Evolutionary conservation across 2,888 invertebrate genomes (phyloP).

Genomic region (Clepsis dumicolana): DNA sequence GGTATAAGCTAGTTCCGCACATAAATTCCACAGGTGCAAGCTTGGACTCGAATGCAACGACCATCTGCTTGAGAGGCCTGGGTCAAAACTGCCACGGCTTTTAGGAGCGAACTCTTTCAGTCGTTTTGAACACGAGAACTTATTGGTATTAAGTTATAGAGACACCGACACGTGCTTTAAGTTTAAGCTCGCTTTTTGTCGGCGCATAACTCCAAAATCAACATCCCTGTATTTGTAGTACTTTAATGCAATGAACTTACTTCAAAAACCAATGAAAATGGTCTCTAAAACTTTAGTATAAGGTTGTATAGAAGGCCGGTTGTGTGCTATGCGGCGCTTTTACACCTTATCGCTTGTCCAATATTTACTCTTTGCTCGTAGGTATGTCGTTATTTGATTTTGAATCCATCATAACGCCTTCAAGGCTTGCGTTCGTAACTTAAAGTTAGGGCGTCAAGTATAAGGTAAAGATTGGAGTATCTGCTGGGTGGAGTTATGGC

Average conservation of each 20-base stretch:
- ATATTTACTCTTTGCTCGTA: slow-evolving; percentile 63
- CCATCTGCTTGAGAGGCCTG: too few relatives aligned
- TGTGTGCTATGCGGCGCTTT: slow-evolving; percentile 57
- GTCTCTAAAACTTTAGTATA: neutral
- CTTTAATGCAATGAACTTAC: slow-evolving; percentile 41
- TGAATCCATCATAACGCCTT: slow-evolving; percentile 1
- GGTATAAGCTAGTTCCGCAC: too few relatives aligned
- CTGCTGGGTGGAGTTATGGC: neutral
- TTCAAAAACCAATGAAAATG: neutral
- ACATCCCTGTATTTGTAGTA: slow-evolving; percentile 37
- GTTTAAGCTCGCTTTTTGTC: slow-evolving; percentile 38
- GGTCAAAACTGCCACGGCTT: neutral
- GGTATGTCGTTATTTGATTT: slow-evolving; percentile 18
- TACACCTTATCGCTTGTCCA: slow-evolving; percentile 65
- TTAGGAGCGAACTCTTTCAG: neutral
- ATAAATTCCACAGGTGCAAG: too few relatives aligned
- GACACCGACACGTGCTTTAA: slow-evolving; percentile 36
- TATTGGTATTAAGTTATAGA: slow-evolving; percentile 35
- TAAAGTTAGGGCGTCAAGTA: neutral
- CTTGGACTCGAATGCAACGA: too few relatives aligned
- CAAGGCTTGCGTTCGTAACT: neutral
- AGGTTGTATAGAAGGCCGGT: slow-evolving; percentile 1
- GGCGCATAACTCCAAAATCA: slow-evolving; percentile 39
- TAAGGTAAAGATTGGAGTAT: neutral
- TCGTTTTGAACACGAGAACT: slow-evolving; percentile 23